Conservation (phyloP, 2,797 vertebrate species). For the Pipistrellus kuhlii region DNA sequence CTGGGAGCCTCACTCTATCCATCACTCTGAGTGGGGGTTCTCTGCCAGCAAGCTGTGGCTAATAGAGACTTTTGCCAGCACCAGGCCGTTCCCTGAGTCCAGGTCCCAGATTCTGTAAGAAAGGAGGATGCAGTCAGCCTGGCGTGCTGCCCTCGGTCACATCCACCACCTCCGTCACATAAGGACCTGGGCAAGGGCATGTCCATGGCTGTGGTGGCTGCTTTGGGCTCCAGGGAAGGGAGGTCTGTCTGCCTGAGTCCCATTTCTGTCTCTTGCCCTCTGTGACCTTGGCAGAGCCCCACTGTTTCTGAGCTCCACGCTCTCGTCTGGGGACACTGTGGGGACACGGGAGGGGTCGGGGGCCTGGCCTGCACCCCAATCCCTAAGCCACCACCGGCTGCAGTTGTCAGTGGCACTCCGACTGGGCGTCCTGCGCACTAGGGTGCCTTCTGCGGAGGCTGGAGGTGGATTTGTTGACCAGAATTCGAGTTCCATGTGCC, state of each 20-base stretch:
- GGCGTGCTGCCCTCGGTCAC: background rate
- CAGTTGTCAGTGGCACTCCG: fast-evolving
- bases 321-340: too few species aligned
- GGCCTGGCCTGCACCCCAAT: background rate
- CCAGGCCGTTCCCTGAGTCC: background rate
- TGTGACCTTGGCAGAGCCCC: background rate
- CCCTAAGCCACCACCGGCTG: fast-evolving
- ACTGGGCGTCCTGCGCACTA: fast-evolving
- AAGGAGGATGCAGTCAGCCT: background rate
- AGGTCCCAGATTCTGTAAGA: background rate
- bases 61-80: background rate
- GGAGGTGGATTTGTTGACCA: background rate
- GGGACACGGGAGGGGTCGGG: fast-evolving
- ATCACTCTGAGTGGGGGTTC: background rate
- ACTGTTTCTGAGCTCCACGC: background rate
- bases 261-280: background rate
- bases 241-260: background rate
- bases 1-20: background rate
- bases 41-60: background rate
- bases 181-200: background rate
- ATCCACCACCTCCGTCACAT: background rate
- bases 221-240: background rate
- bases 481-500: background rate
- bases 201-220: background rate
- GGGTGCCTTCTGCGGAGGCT: background rate